Evolutionary conservation across 2,888 invertebrate genomes (phyloP), one percentile per base, ranked within the genome.

Genomic region (Marasmarcha lunaedactyla): DNA sequence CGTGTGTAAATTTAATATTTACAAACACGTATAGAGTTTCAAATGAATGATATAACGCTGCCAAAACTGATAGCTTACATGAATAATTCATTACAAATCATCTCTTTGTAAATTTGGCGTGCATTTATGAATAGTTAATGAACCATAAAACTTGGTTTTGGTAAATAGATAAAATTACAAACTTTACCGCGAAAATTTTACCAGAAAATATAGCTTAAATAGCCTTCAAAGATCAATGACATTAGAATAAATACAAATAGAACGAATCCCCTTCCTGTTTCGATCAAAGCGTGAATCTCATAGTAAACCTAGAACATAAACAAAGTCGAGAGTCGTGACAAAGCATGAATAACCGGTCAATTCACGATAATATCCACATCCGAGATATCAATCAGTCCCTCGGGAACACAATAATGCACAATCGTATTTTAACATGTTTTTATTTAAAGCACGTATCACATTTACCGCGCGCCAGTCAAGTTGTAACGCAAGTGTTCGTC

Each of bases 361-460:
- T 52, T 45, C 49, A 49, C 49, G 51, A 48, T 52, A 42, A 39
- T 48, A 42, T 30, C 30, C 30, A 30, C 30, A 30, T 30, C 30
- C 30, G 30, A 30, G 63, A 70, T 71, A 68, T 72, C 67, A 34
- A 50, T 56, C 59, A 52, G 52, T 65, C 66, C 65, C 63, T 52
- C 48, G 61, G 61, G 68, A 65, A 63, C 66, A 68, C 67, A 70
- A 72, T 62, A 68, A 65, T 63, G 63, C 60, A 57, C 66, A 71
- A 77, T 66, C 62, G 67, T 66, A 66, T 67, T 59, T 63, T 63
- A 57, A 51, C 13, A 9, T 34, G 13, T 13, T 34, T 11, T 14
- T 34, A 34, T 34, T 37, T 15, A 1, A 15, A n/a, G 36, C 36
- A 36, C 36, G 36, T 54, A 59, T 54, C 59, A 57, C 33, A 4